Evolutionary conservation across 2,113 vertebrate genomes (phyloP), one percentile per base, ranked within the genome.

Genomic region (Antidorcas marsupialis): DNA sequence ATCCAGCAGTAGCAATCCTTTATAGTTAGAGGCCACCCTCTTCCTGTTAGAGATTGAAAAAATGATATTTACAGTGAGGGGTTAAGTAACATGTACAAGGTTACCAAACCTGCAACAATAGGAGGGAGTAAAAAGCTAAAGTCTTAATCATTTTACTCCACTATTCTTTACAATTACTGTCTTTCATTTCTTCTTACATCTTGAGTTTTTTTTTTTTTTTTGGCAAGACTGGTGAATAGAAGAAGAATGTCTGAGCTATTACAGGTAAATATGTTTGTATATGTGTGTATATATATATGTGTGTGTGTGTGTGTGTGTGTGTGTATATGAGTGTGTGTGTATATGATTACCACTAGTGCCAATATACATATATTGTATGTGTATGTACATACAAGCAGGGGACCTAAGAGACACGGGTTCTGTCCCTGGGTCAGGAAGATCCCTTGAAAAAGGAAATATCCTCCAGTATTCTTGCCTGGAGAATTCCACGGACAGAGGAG

Each of bases 301-400:
- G 2, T 8, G 11, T 47, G 11, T 50, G 19, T 8, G 47, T 50
- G 47, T 50, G 47, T 50, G 3, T 50, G 13, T n/a, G n/a, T n/a
- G n/a, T 62, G 0, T 30, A 1, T 60, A 1, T 62, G 0, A 15
- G 2, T 62, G 6, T 64, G 7, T 64, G 1, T 67, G 1, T n/a
- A 0, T 67, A 5, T 21, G 4, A 67, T 67, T 36, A 67, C n/a
- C 33, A 67, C 64, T 71, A 71, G 64, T 71, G 17, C 1, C n/a
- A 71, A 67, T 21, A 67, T 11, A 21, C 33, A 5, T 67, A 36
- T 67, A 21, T 36, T 67, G 16, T 67, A 1, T 36, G 33, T 10
- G 19, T 19, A 36, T 36, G 33, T 67, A 67, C 8, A n/a, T 67
- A 67, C 33, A 67, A 67, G 33, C 33, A 19, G 17, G 8, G n/a